Evolutionary conservation across 2,797 vertebrate genomes (phyloP).

Genomic region (Alcedo quadribrachys): DNA sequence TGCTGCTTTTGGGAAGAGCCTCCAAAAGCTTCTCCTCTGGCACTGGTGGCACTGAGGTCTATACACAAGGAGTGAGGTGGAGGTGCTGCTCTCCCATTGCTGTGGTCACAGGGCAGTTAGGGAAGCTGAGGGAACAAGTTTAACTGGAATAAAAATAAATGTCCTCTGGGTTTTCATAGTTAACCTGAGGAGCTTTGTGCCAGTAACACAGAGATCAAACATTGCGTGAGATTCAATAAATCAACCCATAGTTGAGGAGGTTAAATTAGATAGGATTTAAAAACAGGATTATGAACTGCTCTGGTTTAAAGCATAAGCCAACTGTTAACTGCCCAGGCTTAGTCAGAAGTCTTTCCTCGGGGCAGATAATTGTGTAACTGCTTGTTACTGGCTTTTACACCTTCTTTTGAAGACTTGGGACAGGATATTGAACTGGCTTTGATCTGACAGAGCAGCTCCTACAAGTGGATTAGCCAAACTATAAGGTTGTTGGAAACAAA

Average conservation of each 20-base stretch:
- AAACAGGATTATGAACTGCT: constrained; percentile 24
- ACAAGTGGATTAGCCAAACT: constrained; percentile 8
- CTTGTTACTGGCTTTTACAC: constrained; percentile 33
- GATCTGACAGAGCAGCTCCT: constrained; percentile 35
- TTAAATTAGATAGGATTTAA: constrained; percentile 58
- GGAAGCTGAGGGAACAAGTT: background rate
- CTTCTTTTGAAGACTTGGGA: constrained; percentile 31
- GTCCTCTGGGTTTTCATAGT: background rate
- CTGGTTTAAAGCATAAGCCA: constrained; percentile 36
- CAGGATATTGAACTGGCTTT: constrained; percentile 47
- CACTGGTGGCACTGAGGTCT: background rate
- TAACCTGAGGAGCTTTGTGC: background rate
- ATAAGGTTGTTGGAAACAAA: background rate
- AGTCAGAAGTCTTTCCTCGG: constrained; percentile 35
- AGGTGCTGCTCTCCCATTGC: background rate
- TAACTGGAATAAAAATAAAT: background rate
- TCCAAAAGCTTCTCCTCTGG: background rate
- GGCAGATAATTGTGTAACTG: constrained; percentile 40
- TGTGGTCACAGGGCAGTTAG: background rate
- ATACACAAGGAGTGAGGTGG: background rate
- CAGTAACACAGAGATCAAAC: background rate
- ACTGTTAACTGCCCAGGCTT: constrained; percentile 56
- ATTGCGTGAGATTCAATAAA: constrained; percentile 24
- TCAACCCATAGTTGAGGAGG: constrained; percentile 48
- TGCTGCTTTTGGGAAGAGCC: background rate